A percentile compares a stretch with the other conserved stretches of the same genome.
phyloP scores from a whole-genome alignment of 2,888 invertebrate species.

The Sinotaia quadrata region DNA sequence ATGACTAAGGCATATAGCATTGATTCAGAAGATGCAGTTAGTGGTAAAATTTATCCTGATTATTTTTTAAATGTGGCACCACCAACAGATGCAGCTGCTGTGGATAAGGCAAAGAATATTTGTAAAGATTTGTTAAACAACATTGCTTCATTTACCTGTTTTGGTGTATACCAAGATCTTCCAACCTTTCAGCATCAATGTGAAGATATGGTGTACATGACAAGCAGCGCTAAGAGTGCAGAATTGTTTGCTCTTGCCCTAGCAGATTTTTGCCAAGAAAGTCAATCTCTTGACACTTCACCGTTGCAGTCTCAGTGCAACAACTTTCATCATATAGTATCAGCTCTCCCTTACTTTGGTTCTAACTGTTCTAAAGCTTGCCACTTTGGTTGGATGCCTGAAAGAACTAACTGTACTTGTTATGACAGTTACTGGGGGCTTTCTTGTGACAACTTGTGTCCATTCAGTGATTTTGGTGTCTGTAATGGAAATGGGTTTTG shows the following conservation, averaged over 20 bases:
- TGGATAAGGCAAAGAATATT: slow-evolving; percentile 23
- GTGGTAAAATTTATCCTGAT: slow-evolving; percentile 13
- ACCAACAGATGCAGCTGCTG: slow-evolving; percentile 7
- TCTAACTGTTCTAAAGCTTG: slow-evolving; percentile 37
- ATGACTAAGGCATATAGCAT: slow-evolving; percentile 37
- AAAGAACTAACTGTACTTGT: slow-evolving; percentile 42
- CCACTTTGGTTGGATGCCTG: slow-evolving; percentile 41
- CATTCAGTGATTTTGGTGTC: slow-evolving; percentile 38
- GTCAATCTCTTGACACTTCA: neutral
- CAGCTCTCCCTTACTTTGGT: slow-evolving; percentile 37
- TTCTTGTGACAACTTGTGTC: slow-evolving; percentile 46
- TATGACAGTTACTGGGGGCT: slow-evolving; percentile 47
- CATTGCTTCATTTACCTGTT: slow-evolving; percentile 28
- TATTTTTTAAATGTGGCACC: too few species aligned
- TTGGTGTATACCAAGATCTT: slow-evolving; percentile 28
- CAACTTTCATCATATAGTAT: neutral
- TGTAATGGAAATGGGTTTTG: slow-evolving; percentile 49
- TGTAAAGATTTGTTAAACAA: slow-evolving; percentile 40
- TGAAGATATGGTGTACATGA: slow-evolving; percentile 30
- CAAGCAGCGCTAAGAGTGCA: neutral
- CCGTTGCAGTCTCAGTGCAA: slow-evolving; percentile 6
- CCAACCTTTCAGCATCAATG: slow-evolving; percentile 39
- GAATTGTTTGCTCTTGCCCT: slow-evolving; percentile 18
- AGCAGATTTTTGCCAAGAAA: slow-evolving; percentile 25
- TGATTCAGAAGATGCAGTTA: neutral